A percentile compares a stretch with the other conserved stretches of the same genome.
These are phyloP conservation scores for Hemaris fuciformis DNA, from an alignment of 2,888 invertebrate species.

Conservation along the genomic window DNA sequence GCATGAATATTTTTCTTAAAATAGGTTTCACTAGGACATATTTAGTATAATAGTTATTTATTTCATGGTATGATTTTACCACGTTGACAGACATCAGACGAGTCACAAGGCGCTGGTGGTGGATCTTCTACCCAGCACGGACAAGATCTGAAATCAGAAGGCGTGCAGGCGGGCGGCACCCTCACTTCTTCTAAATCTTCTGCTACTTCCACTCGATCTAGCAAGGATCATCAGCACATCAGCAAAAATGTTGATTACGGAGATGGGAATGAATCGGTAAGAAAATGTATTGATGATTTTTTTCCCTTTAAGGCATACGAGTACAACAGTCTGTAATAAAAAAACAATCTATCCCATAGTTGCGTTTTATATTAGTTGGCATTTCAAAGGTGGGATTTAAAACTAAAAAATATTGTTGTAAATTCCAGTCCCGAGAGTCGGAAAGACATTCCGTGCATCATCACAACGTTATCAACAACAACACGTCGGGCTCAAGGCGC, in stretches of 20 bases:
- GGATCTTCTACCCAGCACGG: slow-evolving; percentile 47
- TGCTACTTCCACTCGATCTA: slow-evolving; percentile 81
- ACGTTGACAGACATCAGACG: slow-evolving; percentile 59
- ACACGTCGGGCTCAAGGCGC: slow-evolving; percentile 84
- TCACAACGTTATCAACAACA: slow-evolving; percentile 87
- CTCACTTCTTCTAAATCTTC: slow-evolving; percentile 84
- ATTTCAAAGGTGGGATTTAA: too few relatives aligned
- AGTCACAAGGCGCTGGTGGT: slow-evolving; percentile 48
- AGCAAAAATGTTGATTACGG: slow-evolving; percentile 85
- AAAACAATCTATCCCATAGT: too few relatives aligned
- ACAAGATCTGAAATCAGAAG: slow-evolving; percentile 86
- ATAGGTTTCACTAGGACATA: too few relatives aligned
- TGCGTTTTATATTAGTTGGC: too few relatives aligned
- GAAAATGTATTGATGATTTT: too few relatives aligned
- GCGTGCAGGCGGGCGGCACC: slow-evolving; percentile 91
- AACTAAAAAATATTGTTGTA: not conserved
- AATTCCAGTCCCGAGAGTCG: slow-evolving; percentile 82
- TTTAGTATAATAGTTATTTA: too few relatives aligned
- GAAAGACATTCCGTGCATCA: slow-evolving; percentile 85
- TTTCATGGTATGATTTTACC: too few relatives aligned
- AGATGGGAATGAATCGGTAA: slow-evolving; percentile 84
- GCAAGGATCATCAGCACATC: slow-evolving; percentile 79
- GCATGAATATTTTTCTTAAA: too few relatives aligned
- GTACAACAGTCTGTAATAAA: too few relatives aligned
- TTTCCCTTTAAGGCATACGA: too few relatives aligned